These are phyloP conservation scores for Macropis europaea DNA, from an alignment of 2,888 invertebrate genomes.

Conservation along the genomic window DNA sequence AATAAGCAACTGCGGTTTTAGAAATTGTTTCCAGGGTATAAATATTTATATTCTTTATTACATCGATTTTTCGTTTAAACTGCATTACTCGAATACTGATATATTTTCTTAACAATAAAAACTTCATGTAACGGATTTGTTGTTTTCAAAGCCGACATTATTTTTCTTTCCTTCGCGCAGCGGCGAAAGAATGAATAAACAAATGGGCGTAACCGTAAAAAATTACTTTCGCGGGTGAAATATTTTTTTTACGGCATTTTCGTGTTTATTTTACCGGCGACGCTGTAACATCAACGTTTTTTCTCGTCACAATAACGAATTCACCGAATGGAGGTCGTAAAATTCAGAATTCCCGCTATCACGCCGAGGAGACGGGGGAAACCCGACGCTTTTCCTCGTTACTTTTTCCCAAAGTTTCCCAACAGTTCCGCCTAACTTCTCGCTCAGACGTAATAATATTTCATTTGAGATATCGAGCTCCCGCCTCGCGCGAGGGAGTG, in stretches of 20 bases:
- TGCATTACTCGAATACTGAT: too few species aligned
- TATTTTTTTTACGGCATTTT: not conserved
- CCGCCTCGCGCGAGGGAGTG: constrained; percentile 43
- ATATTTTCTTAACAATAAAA: too few species aligned
- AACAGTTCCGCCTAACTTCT: constrained; percentile 44
- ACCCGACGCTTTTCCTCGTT: constrained; percentile 49
- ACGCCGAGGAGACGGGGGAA: not conserved
- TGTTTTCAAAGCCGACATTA: too few species aligned
- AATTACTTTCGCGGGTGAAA: too few species aligned
- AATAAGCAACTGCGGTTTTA: too few species aligned
- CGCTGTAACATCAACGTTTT: not conserved
- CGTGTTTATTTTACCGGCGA: not conserved
- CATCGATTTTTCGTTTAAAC: too few species aligned
- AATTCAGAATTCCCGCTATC: constrained; percentile 51
- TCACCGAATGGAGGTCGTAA: constrained; percentile 4
- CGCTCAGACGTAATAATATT: constrained; percentile 65
- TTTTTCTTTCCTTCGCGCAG: too few species aligned
- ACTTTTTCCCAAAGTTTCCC: constrained; percentile 46
- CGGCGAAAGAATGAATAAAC: too few species aligned
- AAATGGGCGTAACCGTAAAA: too few species aligned
- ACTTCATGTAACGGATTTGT: too few species aligned
- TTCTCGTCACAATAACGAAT: not conserved
- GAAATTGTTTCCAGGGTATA: too few species aligned
- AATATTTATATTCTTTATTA: too few species aligned
- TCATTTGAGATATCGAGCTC: constrained; percentile 69